A percentile compares a stretch with the other conserved stretches of the same genome.
These are phyloP conservation scores for Leucania comma DNA, from an alignment of 2,888 invertebrate genomes.

Conservation along the genomic window DNA sequence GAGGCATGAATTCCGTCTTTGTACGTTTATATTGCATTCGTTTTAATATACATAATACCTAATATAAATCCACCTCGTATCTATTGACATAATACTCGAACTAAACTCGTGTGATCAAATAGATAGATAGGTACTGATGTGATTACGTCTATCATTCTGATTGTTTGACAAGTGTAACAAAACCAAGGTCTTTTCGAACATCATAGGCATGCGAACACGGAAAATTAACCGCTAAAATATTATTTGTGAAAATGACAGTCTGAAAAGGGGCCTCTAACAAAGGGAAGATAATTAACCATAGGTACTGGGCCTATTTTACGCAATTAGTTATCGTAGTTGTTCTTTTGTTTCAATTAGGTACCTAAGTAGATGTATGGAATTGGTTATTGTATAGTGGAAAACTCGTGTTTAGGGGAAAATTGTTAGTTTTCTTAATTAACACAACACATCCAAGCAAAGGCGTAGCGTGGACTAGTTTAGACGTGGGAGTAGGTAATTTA, in stretches of 20 bases:
- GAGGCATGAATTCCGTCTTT: no score
- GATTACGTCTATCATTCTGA: slow-evolving; percentile 48
- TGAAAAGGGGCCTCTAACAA: background rate
- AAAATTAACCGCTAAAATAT: slow-evolving; percentile 1
- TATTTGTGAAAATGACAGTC: background rate
- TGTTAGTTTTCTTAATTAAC: no score
- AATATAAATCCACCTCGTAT: slow-evolving; percentile 3
- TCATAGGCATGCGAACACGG: slow-evolving; percentile 2
- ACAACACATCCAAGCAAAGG: no score
- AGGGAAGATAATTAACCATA: background rate
- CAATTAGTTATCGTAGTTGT: background rate
- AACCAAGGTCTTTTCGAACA: slow-evolving; percentile 32
- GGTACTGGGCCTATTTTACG: background rate
- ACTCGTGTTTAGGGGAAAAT: no score
- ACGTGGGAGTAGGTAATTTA: no score
- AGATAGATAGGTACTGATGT: slow-evolving; percentile 27
- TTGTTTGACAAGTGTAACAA: slow-evolving; percentile 30
- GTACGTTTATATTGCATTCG: background rate
- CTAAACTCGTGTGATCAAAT: slow-evolving; percentile 11
- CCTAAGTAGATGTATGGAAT: no score
- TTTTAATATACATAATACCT: no score
- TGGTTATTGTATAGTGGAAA: no score
- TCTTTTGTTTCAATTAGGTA: background rate
- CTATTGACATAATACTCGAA: slow-evolving; percentile 25
- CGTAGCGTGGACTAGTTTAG: no score